These are phyloP conservation scores for Psilanteris sp. DNA, from an alignment of 1,140 invertebrate genomes.

Conservation along the genomic window DNA sequence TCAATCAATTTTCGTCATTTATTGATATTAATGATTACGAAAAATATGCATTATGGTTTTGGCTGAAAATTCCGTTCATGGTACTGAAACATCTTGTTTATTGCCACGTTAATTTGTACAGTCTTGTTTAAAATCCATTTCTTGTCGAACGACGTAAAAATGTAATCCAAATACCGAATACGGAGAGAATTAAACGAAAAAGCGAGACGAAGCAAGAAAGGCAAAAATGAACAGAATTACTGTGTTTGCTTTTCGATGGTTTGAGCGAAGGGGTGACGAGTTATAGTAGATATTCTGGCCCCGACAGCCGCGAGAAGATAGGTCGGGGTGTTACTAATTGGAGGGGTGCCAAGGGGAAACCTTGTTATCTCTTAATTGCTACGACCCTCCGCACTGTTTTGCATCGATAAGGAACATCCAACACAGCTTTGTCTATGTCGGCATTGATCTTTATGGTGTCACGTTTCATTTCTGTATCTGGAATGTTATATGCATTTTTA, in stretches of 20 bases:
- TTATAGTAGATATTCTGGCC: slow-evolving; percentile 54
- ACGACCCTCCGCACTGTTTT: slow-evolving; percentile 78
- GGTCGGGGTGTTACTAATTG: slow-evolving; percentile 79
- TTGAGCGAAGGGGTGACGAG: slow-evolving; percentile 47
- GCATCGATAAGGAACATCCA: slow-evolving; percentile 76
- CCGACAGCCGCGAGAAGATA: slow-evolving; percentile 60
- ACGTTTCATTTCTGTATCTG: no score
- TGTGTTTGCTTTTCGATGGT: slow-evolving; percentile 63
- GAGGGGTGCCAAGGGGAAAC: slow-evolving; percentile 77
- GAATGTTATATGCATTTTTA: no score
- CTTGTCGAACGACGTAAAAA: slow-evolving; percentile 10
- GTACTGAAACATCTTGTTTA: no score
- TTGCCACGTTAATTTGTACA: no score
- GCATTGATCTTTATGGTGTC: slow-evolving; percentile 53
- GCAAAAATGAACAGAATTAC: slow-evolving; percentile 57
- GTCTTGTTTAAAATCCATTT: slow-evolving; percentile 11
- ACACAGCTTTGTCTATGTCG: slow-evolving; percentile 43
- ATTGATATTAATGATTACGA: no score
- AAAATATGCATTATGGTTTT: no score
- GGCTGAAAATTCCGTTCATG: no score
- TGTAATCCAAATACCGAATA: slow-evolving; percentile 22
- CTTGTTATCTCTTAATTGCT: slow-evolving; percentile 81
- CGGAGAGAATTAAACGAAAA: slow-evolving; percentile 13
- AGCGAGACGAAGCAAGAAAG: slow-evolving; percentile 12
- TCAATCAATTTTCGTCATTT: no score